Evolutionary conservation across 2,888 invertebrate species (phyloP), one percentile per base, ranked within the genome.

Genomic region (Calameuta idolon): DNA sequence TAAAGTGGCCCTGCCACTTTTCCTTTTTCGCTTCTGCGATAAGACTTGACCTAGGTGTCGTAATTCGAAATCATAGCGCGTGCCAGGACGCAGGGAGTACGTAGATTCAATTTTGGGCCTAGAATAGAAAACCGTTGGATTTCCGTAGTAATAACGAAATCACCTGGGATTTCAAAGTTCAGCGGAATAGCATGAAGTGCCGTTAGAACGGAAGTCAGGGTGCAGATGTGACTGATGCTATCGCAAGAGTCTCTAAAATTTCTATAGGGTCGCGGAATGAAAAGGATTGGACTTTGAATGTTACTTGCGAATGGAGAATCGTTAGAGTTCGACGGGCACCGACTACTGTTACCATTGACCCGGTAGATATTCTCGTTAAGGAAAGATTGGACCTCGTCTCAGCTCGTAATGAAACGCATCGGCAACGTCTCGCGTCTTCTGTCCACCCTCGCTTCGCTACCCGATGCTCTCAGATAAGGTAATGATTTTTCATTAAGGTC

Each of bases 401-500:
- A 55, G 55, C 33, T 34, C 71, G 71, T 83, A 83, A 83, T 83
- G 80, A 83, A 83, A 80, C 74, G 75, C 78, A 55, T 76, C 76
- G 23, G 2, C 40, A 73, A 31, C 31, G 3, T 69, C 33, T 31
- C 73, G 23, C 55, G 34, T 73, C 12, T 76, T 34, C 75, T 69
- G 55, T 55, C 23, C 55, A 55, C 55, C 55, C 55, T 55, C 55
- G 5, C 9, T 23, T 55, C 23, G 0, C 55, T 55, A 23, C 55
- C 31, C 2, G 71, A 71, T 34, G 34, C 34, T 76, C 79, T 74
- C 69, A 76, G 83, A 84, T 79, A 83, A 81, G 80, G 79, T 83
- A 84, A 85, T 84, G 83, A 85, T 85, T 86, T 87, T 87, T 86
- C 83, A 83, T 83, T 83, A 82, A 81, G 74, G 40, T 79, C 78